Percentiles rank a stretch among this genome's conserved stretches.
phyloP scores from a whole-genome alignment of 2,888 invertebrate species.

The Brachyptera putata region DNA sequence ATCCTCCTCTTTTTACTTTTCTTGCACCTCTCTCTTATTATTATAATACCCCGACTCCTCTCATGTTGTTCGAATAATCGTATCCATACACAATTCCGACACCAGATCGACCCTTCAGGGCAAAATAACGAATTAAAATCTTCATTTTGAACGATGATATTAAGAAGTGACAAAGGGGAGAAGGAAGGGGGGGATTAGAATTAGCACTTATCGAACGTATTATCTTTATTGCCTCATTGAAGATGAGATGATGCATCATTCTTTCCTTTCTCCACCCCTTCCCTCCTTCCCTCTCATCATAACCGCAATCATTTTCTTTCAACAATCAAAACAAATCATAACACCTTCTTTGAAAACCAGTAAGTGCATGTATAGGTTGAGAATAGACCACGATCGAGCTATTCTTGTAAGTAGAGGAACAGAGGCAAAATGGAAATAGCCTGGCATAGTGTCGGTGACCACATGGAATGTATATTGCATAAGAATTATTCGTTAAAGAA shows the following conservation, averaged over 20 bases:
- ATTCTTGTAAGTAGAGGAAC: no score
- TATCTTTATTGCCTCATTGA: slow-evolving; percentile 4
- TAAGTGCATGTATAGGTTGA: no score
- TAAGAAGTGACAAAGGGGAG: neutral
- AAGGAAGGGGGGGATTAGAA: neutral
- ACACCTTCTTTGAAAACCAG: no score
- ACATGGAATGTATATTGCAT: no score
- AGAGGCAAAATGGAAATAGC: no score
- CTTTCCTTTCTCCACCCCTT: neutral
- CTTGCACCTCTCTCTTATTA: slow-evolving; percentile 15
- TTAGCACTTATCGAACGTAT: slow-evolving; percentile 3
- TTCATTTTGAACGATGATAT: neutral
- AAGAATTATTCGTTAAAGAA: no score
- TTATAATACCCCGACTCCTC: no score
- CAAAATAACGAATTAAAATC: neutral
- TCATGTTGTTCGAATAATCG: neutral
- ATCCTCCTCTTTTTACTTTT: slow-evolving; percentile 18
- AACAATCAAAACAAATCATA: slow-evolving; percentile 8
- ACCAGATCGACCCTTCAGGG: neutral
- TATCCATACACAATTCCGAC: neutral
- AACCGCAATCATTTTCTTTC: no score
- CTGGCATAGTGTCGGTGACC: no score
- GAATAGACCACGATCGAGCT: no score
- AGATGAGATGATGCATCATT: neutral
- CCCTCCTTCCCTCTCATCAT: no score